Evolutionary conservation across 2,113 vertebrate genomes (phyloP), one percentile per base, ranked within the genome.

Genomic region (Plotosus lineatus): DNA sequence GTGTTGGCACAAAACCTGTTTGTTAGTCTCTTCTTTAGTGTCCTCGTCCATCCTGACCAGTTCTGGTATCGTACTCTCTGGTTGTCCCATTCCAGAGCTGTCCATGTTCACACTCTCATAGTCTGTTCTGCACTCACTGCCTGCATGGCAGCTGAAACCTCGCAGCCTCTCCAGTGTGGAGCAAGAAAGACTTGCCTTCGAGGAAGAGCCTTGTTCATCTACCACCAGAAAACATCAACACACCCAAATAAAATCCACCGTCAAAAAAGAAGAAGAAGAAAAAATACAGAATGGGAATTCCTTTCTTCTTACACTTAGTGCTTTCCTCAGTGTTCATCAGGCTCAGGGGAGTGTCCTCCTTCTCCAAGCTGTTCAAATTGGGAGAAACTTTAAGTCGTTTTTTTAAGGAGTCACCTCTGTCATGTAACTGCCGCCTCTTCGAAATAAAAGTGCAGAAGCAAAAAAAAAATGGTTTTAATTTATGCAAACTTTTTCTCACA

Each of bases 161-260:
- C 85, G 91, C 79, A 94, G 88, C 73, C 82, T 91, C 56, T 89
- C 77, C 86, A 93, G 65, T 12, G 93, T 93, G 46, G 87, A 88
- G 60, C 85, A 82, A 55, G 89, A 90, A n/a, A 93, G 74, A 36
- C 76, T 65, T 11, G 26, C 75, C 73, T 7, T 44, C 8, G 72
- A 82, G 1, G 28, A 38, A 9, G 76, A 63, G 0, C 21, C 40
- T 26, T 26, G 82, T 4, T 76, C 55, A 66, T 85, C 90, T 91
- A 51, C 68, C 10, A 19, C 50, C 28, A 58, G 28, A 46, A 61
- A 66, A 40, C 38, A 75, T 9, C 51, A 75, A 71, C 40, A 75
- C 23, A 36, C 2, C 4, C 0, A 63, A 71, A 12, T 36, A 26
- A 56, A 55, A 31, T 38, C 63, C 31, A 31, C 4, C 1, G 58